Evolutionary conservation across 2,888 invertebrate species (phyloP), one percentile per base, ranked within the genome.

Genomic region (Macrophya annulata): DNA sequence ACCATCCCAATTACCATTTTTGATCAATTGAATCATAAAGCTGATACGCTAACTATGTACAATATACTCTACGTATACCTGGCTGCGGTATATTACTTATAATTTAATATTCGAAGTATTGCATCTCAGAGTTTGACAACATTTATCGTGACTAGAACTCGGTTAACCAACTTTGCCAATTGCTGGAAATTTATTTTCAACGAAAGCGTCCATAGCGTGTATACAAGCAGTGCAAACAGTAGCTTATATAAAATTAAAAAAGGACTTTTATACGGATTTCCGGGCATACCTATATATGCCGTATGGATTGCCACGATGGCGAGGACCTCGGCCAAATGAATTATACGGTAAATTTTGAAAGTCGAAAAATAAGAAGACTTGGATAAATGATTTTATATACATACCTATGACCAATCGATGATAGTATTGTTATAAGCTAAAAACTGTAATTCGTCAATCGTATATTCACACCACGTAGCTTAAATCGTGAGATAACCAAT

Each of bases 261-360:
- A 74, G 72, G 45, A 45, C 10, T 74, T 45, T 74, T 15, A 31
- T 31, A 45, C 72, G 72, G 43, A 45, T 43, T 74, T 74, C 72
- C 72, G 10, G 72, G 45, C n/a, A 68, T 31, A 31, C 31, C 31
- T 31, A 31, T n/a, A n/a, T n/a, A 0, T 72, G 40, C 43, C 17
- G 71, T 43, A 74, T 74, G 43, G 72, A 74, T 45, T 21, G 72
- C 72, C 45, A 12, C 10, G 45, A 21, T 21, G 31, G 21, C 40
- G 9, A 72, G 72, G 72, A 40, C 17, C n/a, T n/a, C 21, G 45
- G 8, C 72, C 37, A 31, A 74, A 21, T 74, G 21, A 43, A 21
- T 74, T 43, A 74, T 74, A 74, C 72, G 45, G n/a, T 74, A 25
- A 21, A 74, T 74, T 74, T 21, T 10, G 10, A 74, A 45, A 74